Evolutionary conservation across 1,140 invertebrate species (phyloP), one percentile per base, ranked within the genome.

Genomic region (Panagrolaimus sp.): DNA sequence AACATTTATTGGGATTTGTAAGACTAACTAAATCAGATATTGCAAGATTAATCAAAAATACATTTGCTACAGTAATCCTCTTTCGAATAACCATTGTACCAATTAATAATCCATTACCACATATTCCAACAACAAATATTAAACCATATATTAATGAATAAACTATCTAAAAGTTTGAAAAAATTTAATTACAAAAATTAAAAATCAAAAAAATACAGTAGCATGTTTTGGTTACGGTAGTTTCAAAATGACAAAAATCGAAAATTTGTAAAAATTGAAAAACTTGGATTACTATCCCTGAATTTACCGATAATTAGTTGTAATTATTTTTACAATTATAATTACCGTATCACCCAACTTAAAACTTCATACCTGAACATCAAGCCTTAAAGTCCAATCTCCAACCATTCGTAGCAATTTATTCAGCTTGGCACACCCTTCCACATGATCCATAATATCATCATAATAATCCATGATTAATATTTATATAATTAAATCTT

Each of bases 91-190:
- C 16, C 27, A 27, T 66, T 5, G 23, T 66, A 67, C 74, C 75
- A 25, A 82, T 81, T 11, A 82, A 47, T 38, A 82, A 70, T 20
- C 80, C 80, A 67, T 82, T 82, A 48, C 80, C 81, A 57, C 83
- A 75, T 14, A 82, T 51, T 27, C 80, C 80, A 16, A 82, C 73
- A 27, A 83, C 46, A 47, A 82, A 82, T 25, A 82, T 83, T 11
- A 75, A 20, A 7, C 67, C 66, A 67, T 83, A 82, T 31, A 83
- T 68, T 5, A 69, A 38, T 1, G 79, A 81, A 61, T 75, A 83
- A 20, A 72, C 57, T 45, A 82, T 46, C 79, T 83, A 66, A 45
- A 31, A 8, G 11, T 62, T n/a, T 38, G 2, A 4, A 38, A 38
- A 38, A 2, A 38, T 38, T 38, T 38, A 38, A 38, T 38, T 48